phyloP scores from a whole-genome alignment of 2,888 invertebrate species.

The Polymixis lichenea region DNA sequence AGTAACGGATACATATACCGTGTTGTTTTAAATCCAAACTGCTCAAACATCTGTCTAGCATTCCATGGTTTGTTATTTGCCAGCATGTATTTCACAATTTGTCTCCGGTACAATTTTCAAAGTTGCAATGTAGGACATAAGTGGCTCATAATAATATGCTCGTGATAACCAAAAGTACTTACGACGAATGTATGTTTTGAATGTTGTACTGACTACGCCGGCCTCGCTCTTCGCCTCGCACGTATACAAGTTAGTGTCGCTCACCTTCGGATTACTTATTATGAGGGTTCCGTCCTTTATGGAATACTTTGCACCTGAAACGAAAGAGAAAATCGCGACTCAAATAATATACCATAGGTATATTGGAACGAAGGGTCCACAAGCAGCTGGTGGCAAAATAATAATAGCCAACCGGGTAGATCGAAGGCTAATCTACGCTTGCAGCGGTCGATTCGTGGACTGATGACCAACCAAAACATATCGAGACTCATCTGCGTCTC shows the following conservation, averaged over 20 bases:
- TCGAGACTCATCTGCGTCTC: too few species aligned
- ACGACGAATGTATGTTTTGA: slow-evolving; percentile 42
- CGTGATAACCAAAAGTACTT: slow-evolving; percentile 11
- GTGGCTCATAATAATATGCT: too few species aligned
- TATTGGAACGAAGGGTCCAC: not conserved
- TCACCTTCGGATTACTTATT: slow-evolving; percentile 36
- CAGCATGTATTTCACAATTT: too few species aligned
- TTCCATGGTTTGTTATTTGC: too few species aligned
- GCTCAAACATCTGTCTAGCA: not conserved
- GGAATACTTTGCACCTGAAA: slow-evolving; percentile 27
- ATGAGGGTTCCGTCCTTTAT: slow-evolving; percentile 28
- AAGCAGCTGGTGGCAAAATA: too few species aligned
- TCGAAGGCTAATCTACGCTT: too few species aligned
- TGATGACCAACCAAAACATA: too few species aligned
- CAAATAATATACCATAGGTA: not conserved
- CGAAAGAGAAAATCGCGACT: not conserved
- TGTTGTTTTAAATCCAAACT: not conserved
- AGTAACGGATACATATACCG: not conserved
- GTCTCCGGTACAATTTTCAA: too few species aligned
- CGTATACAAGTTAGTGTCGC: slow-evolving; percentile 23
- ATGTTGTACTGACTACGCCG: slow-evolving; percentile 26
- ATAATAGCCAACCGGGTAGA: too few species aligned
- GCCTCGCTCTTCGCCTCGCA: slow-evolving; percentile 22
- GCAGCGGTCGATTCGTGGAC: too few species aligned
- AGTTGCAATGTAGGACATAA: too few species aligned